Evolutionary conservation across 1,140 invertebrate genomes (phyloP).

Genomic region (Daktulosphaira vitifoliae): DNA sequence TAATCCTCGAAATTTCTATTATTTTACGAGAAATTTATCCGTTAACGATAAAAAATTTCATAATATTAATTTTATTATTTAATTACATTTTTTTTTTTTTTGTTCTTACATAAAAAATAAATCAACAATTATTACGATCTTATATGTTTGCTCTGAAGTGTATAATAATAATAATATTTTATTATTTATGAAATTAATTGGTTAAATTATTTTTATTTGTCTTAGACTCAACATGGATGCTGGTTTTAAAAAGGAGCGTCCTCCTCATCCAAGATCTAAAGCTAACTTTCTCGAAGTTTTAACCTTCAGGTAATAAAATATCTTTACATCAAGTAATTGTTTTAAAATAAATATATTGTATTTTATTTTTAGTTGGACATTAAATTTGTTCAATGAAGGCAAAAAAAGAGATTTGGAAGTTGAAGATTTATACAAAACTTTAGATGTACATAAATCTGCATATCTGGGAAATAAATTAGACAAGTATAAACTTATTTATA

Average conservation of each 20-base stretch:
- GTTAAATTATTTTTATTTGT: background rate
- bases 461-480: constrained; percentile 50
- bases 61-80: too few species aligned
- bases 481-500: constrained; percentile 24
- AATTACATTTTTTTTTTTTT: too few species aligned
- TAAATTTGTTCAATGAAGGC: constrained; percentile 57
- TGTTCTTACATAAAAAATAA: too few species aligned
- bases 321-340: background rate
- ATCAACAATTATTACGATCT: too few species aligned
- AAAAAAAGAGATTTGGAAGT: constrained; percentile 57
- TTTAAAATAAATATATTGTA: background rate
- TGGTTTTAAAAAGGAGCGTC: constrained; percentile 40
- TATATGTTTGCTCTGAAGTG: too few species aligned
- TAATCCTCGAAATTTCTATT: too few species aligned
- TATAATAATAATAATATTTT: too few species aligned
- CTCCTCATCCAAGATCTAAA: constrained; percentile 48
- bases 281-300: constrained; percentile 49
- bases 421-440: constrained; percentile 57
- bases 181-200: too few species aligned
- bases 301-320: constrained; percentile 50
- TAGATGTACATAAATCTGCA: constrained; percentile 53
- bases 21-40: too few species aligned
- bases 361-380: constrained; percentile 51
- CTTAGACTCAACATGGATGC: constrained; percentile 11
- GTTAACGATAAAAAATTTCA: too few species aligned